Base-by-base conservation (phyloP, 1,140 invertebrate genomes). In the Trichomalopsis sarcophagae region DNA sequence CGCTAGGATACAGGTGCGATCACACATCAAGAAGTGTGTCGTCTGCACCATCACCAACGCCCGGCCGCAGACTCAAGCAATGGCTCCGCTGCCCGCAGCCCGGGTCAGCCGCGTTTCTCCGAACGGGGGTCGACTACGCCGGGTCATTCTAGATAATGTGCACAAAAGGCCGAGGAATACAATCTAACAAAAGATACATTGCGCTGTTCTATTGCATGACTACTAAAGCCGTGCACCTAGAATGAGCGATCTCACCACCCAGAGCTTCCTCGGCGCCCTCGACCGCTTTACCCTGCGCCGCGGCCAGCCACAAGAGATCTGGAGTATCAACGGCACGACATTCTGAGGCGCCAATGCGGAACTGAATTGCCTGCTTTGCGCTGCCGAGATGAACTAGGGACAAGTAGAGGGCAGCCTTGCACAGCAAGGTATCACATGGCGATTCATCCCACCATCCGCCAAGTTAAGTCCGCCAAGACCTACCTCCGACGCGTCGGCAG, bases 61-160 rank as follows among this genome's bases (percentile, higher is more conserved):
- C 13, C 27, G 23, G 0, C 23, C 44, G 2, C 11, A 21, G 23
- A n/a, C 4, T 17, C 90, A 88, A 47, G 50, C 85, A 2, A 93
- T 92, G 91, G 91, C 84, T 13, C 81, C 89, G 27, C 81, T 92
- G 36, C 86, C 84, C 5, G 21, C 79, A 9, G 36, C 82, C 2
- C 23, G 90, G 79, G 5, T 71, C 88, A 4, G 9, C 79, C 84
- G 17, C 86, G 90, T 17, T 94, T 94, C 84, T 40, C 78, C 21
- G 83, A 88, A 66, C 80, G 9, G 93, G 93, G 2, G 66, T 93
- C 0, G 93, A 94, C 83, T 93, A 90, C 82, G 91, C 91, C 4
- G 93, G 93, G 5, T 92, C 92, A 0, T 87, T 90, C 36, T 9
- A n/a, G 9, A 21, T 76, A 7, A 21, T 44, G 0, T 1, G 44